These are phyloP conservation scores for Stegophylla sp. DNA, from an alignment of 2,888 invertebrate genomes.

Conservation along the genomic window DNA sequence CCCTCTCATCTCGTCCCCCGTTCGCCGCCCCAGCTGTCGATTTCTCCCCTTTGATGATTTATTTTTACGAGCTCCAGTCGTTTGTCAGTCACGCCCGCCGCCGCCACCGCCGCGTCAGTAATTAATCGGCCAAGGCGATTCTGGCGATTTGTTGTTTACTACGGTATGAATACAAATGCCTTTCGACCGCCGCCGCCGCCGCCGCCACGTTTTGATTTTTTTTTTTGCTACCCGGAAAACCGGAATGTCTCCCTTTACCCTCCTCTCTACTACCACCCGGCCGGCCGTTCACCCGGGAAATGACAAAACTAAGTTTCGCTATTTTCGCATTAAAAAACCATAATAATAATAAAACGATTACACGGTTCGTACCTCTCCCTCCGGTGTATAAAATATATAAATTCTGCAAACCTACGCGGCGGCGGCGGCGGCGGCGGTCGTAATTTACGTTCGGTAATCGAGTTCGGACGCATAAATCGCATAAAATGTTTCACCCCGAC, in stretches of 20 bases:
- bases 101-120: background rate
- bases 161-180: constrained; percentile 45
- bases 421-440: too few species aligned
- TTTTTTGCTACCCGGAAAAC: constrained; percentile 7
- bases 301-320: constrained; percentile 31
- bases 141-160: constrained; percentile 31
- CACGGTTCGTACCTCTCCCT: background rate
- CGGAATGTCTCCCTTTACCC: background rate
- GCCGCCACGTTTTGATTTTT: background rate
- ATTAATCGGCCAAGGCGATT: constrained; percentile 39
- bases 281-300: too few species aligned
- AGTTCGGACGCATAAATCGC: constrained; percentile 31
- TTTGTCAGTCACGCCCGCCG: constrained; percentile 6
- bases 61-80: constrained; percentile 45
- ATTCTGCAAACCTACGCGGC: constrained; percentile 5
- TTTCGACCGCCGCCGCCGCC: background rate
- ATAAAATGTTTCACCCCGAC: background rate
- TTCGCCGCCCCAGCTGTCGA: too few species aligned
- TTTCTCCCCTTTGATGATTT: constrained; percentile 36
- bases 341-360: constrained; percentile 45
- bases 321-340: constrained; percentile 40
- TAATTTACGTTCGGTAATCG: constrained; percentile 32
- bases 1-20: too few species aligned
- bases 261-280: too few species aligned
- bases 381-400: constrained; percentile 14